Conservation (phyloP, 2,888 invertebrate species). For the Sesia apiformis region DNA sequence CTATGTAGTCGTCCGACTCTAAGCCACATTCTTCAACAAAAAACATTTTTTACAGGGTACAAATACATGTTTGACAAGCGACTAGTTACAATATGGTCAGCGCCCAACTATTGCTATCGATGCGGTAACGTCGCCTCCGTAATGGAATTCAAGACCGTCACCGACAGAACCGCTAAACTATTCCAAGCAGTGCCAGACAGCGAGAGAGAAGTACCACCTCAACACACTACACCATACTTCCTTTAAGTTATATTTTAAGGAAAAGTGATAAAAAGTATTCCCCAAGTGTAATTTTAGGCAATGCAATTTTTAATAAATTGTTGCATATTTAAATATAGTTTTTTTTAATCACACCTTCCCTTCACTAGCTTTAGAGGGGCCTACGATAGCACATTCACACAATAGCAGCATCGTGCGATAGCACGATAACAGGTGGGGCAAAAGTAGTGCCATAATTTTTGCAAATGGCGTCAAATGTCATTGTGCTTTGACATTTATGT, state of each 20-base stretch:
- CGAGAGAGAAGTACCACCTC: constrained; percentile 93
- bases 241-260: constrained; percentile 72
- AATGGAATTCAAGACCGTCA: constrained; percentile 87
- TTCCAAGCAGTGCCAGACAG: constrained; percentile 97
- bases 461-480: too few relatives aligned
- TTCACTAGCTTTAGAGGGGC: too few relatives aligned
- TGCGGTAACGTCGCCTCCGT: constrained; percentile 99
- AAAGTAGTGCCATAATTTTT: too few relatives aligned
- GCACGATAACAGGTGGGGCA: too few relatives aligned
- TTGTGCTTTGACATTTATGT: too few relatives aligned
- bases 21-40: too few relatives aligned
- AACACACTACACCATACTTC: constrained; percentile 97
- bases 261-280: constrained; percentile 2
- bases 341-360: constrained; percentile 2
- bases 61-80: constrained; percentile 99
- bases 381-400: too few relatives aligned
- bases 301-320: constrained; percentile 42
- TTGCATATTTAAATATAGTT: constrained; percentile 26
- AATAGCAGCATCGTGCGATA: too few relatives aligned
- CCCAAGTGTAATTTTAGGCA: constrained; percentile 1
- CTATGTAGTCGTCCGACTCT: too few relatives aligned
- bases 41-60: constrained; percentile 78
- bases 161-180: constrained; percentile 86
- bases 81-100: constrained; percentile 99
- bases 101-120: constrained; percentile 99